phyloP scores from a whole-genome alignment of 2,797 vertebrate genomes.

The Emys orbicularis region DNA sequence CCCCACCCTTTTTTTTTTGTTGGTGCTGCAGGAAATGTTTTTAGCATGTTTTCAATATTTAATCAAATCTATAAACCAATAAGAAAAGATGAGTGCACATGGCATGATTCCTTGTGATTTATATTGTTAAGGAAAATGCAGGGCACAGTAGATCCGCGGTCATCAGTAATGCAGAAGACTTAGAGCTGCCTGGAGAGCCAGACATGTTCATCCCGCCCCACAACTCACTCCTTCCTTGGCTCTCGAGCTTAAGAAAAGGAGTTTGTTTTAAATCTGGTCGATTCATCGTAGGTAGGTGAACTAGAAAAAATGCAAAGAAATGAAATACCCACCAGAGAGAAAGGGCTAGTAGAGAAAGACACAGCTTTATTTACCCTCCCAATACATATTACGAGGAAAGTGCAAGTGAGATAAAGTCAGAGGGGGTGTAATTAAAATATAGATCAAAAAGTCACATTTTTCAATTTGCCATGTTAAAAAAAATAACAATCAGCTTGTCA shows the following conservation, averaged over 20 bases:
- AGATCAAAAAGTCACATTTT: constrained; percentile 85
- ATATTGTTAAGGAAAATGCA: neutral
- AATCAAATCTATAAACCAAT: constrained; percentile 1
- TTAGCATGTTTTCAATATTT: neutral
- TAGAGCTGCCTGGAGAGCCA: neutral
- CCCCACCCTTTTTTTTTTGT: neutral
- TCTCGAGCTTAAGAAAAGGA: neutral
- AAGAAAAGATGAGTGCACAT: neutral
- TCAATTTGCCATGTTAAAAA: constrained; percentile 84
- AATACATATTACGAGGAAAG: constrained; percentile 62
- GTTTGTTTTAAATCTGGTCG: neutral
- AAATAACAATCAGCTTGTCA: constrained; percentile 84
- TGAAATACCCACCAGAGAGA: neutral
- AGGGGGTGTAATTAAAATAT: constrained; percentile 82
- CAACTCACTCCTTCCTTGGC: neutral
- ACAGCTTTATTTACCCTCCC: constrained; percentile 64
- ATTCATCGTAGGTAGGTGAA: constrained; percentile 24
- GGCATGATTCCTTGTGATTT: neutral
- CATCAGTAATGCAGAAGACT: accelerated
- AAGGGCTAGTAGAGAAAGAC: constrained; percentile 57
- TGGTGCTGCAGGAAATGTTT: neutral
- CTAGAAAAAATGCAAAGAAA: constrained; percentile 8
- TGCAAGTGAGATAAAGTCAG: constrained; percentile 77
- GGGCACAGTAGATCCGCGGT: neutral
- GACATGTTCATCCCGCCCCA: accelerated